These are phyloP conservation scores for Lepidochitona cinerea DNA, from an alignment of 2,888 invertebrate genomes.

Conservation along the genomic window DNA sequence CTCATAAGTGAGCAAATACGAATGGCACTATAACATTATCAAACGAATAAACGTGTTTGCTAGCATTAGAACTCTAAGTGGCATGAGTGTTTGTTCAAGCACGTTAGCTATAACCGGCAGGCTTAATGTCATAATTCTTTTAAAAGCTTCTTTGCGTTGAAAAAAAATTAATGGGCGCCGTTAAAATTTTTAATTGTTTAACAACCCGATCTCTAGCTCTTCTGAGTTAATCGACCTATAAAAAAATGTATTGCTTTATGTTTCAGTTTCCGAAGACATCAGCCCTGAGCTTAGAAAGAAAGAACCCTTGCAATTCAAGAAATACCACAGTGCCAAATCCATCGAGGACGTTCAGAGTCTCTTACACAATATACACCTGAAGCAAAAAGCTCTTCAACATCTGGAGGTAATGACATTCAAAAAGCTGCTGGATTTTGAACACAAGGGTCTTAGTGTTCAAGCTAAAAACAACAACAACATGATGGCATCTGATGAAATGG, in stretches of 20 bases:
- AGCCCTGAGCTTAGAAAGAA: conserved; percentile 33
- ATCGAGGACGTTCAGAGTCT: conserved; percentile 33
- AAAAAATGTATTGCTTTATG: neutral
- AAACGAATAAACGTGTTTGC: no score
- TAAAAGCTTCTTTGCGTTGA: no score
- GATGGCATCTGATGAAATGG: neutral
- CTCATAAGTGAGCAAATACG: no score
- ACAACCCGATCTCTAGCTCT: neutral
- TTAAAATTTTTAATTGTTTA: neutral
- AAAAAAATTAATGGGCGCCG: no score
- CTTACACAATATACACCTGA: conserved; percentile 27
- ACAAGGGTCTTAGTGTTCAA: neutral
- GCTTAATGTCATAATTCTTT: no score
- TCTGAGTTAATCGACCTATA: no score
- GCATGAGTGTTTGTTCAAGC: no score
- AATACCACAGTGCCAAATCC: conserved; percentile 36
- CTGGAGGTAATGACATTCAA: conserved; percentile 41
- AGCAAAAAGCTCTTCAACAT: conserved; percentile 36
- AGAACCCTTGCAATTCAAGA: conserved; percentile 40
- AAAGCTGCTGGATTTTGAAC: neutral
- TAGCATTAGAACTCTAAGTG: no score
- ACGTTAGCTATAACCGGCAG: no score
- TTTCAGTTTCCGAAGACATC: conserved; percentile 31
- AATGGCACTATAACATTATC: no score
- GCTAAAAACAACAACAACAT: neutral